Evolutionary conservation across 2,888 invertebrate genomes (phyloP), one percentile per base, ranked within the genome.

Genomic region (Ectemnius cavifrons): DNA sequence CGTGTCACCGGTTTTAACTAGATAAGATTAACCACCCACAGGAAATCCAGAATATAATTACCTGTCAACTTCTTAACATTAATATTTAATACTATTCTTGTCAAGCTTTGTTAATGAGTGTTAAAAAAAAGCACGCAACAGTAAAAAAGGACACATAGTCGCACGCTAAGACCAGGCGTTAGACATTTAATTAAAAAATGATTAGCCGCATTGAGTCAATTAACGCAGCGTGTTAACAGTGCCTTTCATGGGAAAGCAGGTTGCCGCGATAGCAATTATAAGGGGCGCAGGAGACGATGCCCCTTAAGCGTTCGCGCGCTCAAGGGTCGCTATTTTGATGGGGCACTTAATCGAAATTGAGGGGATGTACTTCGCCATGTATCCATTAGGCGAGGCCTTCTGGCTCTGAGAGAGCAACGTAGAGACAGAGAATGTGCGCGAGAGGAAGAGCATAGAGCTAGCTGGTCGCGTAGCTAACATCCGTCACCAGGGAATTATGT

Each of bases 291-390:
- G 61, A 72, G 72, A 72, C 72, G 66, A 14, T 63, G 64, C 66
- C 66, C 77, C 76, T 56, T 68, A 76, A 76, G 68, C 63, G 77
- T 73, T 72, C 57, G 67, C 23, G 23, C 23, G 73, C 73, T 70
- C 70, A 65, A 77, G 73, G 70, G 71, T 71, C 66, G 74, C 78
- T 67, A 72, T 78, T 78, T 78, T 78, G 79, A 79, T 72, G 72
- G 75, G 75, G 71, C 80, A 80, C 77, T 77, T 77, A 77, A 80
- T 80, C 80, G 80, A 80, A 80, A 78, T 80, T 71, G 73, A 68
- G 74, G 80, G 77, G 63, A 70, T 71, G 74, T 67, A 67, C 67
- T 77, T 78, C 28, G 80, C 73, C 73, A 63, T 71, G 80, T 67
- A 72, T 68, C 75, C 80, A 75, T 80, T 77, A 77, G 73, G 66